Base-by-base conservation (phyloP, 2,888 invertebrate species). In the Polylopha cassiicola region DNA sequence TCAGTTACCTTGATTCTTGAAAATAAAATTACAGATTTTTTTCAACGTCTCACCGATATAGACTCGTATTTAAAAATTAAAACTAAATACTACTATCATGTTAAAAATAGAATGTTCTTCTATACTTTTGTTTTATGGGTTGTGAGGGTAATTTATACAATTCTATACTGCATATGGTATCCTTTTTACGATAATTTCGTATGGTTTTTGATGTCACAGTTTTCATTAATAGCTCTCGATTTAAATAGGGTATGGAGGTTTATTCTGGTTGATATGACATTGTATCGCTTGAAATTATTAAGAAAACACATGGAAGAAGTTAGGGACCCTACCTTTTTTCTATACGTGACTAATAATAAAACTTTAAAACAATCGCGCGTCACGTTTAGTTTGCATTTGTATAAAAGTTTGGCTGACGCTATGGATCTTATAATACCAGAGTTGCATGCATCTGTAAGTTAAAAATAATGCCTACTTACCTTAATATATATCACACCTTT, bases 161-260 rank as follows among this genome's bases (percentile, higher is more conserved):
- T 48, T 1, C 28, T 65, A 1, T 73, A 68, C 28, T 81, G 78
- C 31, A 16, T 44, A 1, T 48, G 46, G 0, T 59, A 61, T 30
- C 4, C 37, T 0, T 79, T 75, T 23, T 73, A 58, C 10, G 43
- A 54, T 1, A 29, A 51, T 11, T 36, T 73, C 0, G 1, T 9
- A 5, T 37, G 64, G 1, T 81, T 63, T 38, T 6, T 62, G 0
- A 43, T 80, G 1, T 68, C 66, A 30, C 56, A 69, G 14, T 55
- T 70, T n/a, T 67, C 73, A 1, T 55, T 74, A 1, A 44, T 77
- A 3, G 68, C 75, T 7, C 58, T 84, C 6, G 82, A 84, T 53
- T 46, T 76, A 2, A 76, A 69, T 48, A 55, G 82, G 43, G 71
- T 77, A 0, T 82, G 80, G 82, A 58, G 84, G 21, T 77, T 70